Base-by-base conservation (phyloP, 2,797 vertebrate genomes). In the Orientallactaga sibirica region DNA sequence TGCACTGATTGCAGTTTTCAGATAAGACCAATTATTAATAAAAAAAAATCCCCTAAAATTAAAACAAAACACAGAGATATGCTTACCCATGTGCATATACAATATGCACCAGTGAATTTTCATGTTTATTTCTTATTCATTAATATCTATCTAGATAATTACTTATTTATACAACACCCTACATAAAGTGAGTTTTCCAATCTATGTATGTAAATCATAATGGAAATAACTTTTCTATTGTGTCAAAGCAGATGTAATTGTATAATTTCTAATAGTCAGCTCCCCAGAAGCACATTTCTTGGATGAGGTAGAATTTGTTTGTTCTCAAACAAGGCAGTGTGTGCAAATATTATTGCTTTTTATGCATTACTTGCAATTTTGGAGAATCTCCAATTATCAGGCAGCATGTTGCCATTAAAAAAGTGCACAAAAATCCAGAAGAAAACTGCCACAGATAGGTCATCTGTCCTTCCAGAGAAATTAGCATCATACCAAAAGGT, bases 141-240 rank as follows among this genome's bases (percentile, higher is more conserved):
- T 1, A 1, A 58, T 55, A 58, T 8, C 1, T 2, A 58, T 55
- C 64, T 27, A 18, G 7, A 18, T 79, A 15, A 1, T 41, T 33
- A 22, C 1, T 16, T 75, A n/a, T 18, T 70, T 12, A 41, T 5
- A 85, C 2, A 4, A 0, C 2, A 22, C 1, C n/a, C 18, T 75
- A 16, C 1, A 58, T 14, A 55, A n/a, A 73, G 9, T 66, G 3
- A 3, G 19, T 16, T 88, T 79, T 19, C 5, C 7, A 71, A 67
- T 55, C 81, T 83, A 29, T 25, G 93, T 85, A 87, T 24, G 7
- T 78, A 55, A 66, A 67, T 62, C 43, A 68, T 75, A 90, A 81
- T 33, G 10, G 6, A 93, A 82, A 71, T 71, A 33, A 41, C 1
- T 61, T 92, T 80, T 73, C 41, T 48, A n/a, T 11, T 79, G 4